Evolutionary conservation across 2,888 invertebrate genomes (phyloP).

Genomic region (Palloptera scutellata): DNA sequence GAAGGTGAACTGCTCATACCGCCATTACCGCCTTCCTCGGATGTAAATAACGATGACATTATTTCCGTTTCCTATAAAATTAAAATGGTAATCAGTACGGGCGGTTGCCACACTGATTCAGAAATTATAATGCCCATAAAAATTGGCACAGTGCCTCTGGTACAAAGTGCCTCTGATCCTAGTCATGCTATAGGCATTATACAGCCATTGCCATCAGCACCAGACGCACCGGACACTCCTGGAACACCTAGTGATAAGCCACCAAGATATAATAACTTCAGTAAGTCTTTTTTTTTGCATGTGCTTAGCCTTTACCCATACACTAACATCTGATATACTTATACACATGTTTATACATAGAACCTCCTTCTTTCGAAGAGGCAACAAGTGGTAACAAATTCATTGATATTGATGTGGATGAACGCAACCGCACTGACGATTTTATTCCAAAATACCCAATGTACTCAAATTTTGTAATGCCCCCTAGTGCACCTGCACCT

Average conservation of each 20-base stretch:
- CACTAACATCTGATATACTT: conserved; percentile 17
- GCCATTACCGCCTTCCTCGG: conserved; percentile 37
- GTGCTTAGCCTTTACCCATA: background rate
- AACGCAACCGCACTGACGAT: conserved; percentile 41
- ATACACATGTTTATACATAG: no score
- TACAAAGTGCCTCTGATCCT: conserved; percentile 40
- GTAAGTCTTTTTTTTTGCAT: conserved; percentile 32
- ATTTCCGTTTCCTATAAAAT: conserved; percentile 38
- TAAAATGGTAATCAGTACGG: conserved; percentile 31
- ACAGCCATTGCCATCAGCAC: conserved; percentile 34
- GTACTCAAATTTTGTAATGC: conserved; percentile 42
- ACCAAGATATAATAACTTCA: conserved; percentile 43
- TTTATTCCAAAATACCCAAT: conserved; percentile 48
- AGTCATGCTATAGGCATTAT: conserved; percentile 28
- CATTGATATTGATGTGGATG: conserved; percentile 44
- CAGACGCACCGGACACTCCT: conserved; percentile 21
- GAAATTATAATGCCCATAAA: conserved; percentile 39
- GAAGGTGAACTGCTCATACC: conserved; percentile 39
- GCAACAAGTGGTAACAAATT: conserved; percentile 42
- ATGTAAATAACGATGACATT: conserved; percentile 23
- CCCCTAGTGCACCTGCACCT: conserved; percentile 26
- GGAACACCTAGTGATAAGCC: conserved; percentile 33
- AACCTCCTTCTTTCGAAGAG: conserved; percentile 47
- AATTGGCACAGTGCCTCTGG: conserved; percentile 47
- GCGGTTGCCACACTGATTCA: conserved; percentile 30